Evolutionary conservation across 2,113 vertebrate species (phyloP), one percentile per base, ranked within the genome.

Genomic region (Oreochromis niloticus): DNA sequence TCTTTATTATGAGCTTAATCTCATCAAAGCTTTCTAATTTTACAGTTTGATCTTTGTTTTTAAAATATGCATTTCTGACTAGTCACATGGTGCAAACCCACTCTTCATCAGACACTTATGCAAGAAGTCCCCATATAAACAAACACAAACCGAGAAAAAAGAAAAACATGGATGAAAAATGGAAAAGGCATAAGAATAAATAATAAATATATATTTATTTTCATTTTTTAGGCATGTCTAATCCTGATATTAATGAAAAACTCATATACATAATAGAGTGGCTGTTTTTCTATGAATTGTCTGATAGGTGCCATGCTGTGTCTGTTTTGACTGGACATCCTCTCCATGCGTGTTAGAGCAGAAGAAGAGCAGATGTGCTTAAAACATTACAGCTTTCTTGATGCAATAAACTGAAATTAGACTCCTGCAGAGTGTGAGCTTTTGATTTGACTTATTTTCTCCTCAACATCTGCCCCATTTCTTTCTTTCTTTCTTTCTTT

Each of bases 11-110:
- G 41, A 46, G 7, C 41, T 73, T 27, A 73, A 46, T 16, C 22
- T 27, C 22, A 10, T 73, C 0, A 41, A 24, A 0, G 0, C 0
- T 39, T 14, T 68, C 19, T 4, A 27, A 46, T 17, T 6, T 46
- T 46, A 73, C 17, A 73, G 2, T 46, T 17, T 73, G 39, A 43
- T 43, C n/a, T 71, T 71, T 43, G 39, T 24, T 22, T 68, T 68
- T 41, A 68, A 41, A 41, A 68, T 14, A 41, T 41, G 63, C 34
- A 41, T 22, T 14, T 68, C 34, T 68, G 34, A 41, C 19, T 0
- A 34, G 34, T 68, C 34, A 22, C 36, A 4, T 14, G 34, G 19
- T 41, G 63, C 11, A 68, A 1, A 68, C 19, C 19, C 34, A 41
- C 11, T 66, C 61, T 66, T 66, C 61, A 66, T 66, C 61, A 63